Conservation (phyloP, 1,140 invertebrate genomes). For the Euborellia annulipes region DNA sequence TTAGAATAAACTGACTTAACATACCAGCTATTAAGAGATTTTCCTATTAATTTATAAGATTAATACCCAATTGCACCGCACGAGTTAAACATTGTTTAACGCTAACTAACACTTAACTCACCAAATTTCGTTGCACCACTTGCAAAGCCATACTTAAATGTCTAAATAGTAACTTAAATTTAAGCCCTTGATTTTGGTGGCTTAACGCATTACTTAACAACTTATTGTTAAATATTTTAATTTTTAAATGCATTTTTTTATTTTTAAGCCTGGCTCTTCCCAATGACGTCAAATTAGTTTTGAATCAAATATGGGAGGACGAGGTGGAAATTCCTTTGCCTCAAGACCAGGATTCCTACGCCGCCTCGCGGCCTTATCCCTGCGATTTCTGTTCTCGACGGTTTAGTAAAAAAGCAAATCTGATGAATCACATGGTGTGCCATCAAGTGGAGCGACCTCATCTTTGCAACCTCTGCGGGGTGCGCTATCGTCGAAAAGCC, state of each 20-base stretch:
- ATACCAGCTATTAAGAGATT: too few species aligned
- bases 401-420: conserved; percentile 62
- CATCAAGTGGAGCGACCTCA: conserved; percentile 64
- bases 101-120: too few species aligned
- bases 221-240: conserved; percentile 4
- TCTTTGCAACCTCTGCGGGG: conserved; percentile 60
- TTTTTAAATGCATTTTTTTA: conserved; percentile 11
- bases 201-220: neutral
- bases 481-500: conserved; percentile 54
- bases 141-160: too few species aligned
- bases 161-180: too few species aligned
- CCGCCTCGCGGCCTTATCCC: conserved; percentile 60
- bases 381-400: conserved; percentile 69
- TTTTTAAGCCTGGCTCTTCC: conserved; percentile 44
- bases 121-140: too few species aligned
- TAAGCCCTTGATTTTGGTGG: neutral
- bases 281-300: conserved; percentile 34
- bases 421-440: conserved; percentile 70
- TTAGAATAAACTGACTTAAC: too few species aligned
- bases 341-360: conserved; percentile 66
- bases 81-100: too few species aligned
- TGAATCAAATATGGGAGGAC: conserved; percentile 37
- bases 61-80: too few species aligned
- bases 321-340: conserved; percentile 59
- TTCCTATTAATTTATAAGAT: too few species aligned